Percentiles rank a stretch among this genome's conserved stretches.
phyloP scores from a whole-genome alignment of 2,113 vertebrate genomes.

The Merops nubicus region DNA sequence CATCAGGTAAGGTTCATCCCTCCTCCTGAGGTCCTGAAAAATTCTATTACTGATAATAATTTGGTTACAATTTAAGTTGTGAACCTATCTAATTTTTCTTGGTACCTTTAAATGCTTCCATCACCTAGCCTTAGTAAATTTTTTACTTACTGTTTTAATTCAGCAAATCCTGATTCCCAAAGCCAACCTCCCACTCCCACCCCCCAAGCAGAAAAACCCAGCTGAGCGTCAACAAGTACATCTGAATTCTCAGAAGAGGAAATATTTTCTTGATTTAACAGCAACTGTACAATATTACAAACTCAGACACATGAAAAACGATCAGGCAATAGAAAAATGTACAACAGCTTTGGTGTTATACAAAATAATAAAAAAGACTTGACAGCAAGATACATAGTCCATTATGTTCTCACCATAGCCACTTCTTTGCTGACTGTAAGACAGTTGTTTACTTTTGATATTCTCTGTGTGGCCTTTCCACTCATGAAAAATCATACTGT shows the following conservation, averaged over 20 bases:
- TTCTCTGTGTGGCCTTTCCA: constrained; percentile 29
- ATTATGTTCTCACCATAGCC: constrained; percentile 60
- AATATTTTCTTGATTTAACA: constrained; percentile 75
- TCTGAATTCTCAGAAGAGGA: constrained; percentile 76
- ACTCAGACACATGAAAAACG: constrained; percentile 76
- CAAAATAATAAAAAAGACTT: constrained; percentile 71
- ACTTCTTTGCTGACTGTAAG: constrained; percentile 48
- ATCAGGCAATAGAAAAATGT: constrained; percentile 82
- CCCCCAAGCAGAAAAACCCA: constrained; percentile 23
- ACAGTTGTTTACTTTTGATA: constrained; percentile 26
- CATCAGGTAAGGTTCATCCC: not conserved
- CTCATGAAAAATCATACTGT: constrained; percentile 43
- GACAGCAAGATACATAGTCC: constrained; percentile 69
- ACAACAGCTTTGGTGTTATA: constrained; percentile 84
- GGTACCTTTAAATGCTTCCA: not conserved
- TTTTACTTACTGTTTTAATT: constrained; percentile 3
- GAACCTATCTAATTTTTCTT: not conserved
- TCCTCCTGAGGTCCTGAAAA: not conserved
- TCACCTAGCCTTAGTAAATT: not conserved
- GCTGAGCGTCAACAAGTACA: constrained; percentile 66
- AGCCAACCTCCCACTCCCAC: not conserved
- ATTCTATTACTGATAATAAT: constrained; percentile 1
- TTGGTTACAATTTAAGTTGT: not conserved
- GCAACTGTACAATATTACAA: constrained; percentile 81
- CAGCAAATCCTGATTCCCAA: constrained; percentile 61